A percentile compares a stretch with the other conserved stretches of the same genome.
These are phyloP conservation scores for Pseudanteris insignis DNA, from an alignment of 2,888 invertebrate genomes.

Conservation along the genomic window DNA sequence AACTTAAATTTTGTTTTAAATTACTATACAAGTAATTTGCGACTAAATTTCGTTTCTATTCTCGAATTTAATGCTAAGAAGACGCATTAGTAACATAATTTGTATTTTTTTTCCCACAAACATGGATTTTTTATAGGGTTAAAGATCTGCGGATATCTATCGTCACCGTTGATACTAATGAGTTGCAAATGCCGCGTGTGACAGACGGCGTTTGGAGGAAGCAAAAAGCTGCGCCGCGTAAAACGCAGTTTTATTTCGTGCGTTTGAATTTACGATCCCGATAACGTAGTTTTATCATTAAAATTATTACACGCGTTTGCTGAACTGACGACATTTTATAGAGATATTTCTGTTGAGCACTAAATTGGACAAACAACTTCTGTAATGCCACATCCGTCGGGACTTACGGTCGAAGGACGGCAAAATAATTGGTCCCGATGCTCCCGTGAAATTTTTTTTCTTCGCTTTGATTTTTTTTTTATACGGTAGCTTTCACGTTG, in stretches of 20 bases:
- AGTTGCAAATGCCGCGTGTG: slow-evolving; percentile 3
- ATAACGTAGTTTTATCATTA: slow-evolving; percentile 10
- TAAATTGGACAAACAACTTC: slow-evolving; percentile 16
- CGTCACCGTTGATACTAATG: slow-evolving; percentile 5
- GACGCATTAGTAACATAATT: no score
- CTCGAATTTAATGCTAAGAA: no score
- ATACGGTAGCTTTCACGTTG: slow-evolving; percentile 31
- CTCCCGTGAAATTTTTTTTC: slow-evolving; percentile 5
- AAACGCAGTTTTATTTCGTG: slow-evolving; percentile 3
- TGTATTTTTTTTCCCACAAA: no score
- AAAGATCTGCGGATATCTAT: background rate
- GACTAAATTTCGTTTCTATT: no score
- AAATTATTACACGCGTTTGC: slow-evolving; percentile 18
- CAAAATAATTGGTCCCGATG: slow-evolving; percentile 31
- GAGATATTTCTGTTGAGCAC: slow-evolving; percentile 20
- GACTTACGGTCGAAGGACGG: slow-evolving; percentile 24
- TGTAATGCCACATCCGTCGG: slow-evolving; percentile 9
- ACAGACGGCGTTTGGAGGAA: slow-evolving; percentile 6
- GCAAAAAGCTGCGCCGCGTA: slow-evolving; percentile 5
- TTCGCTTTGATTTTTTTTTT: slow-evolving; percentile 5
- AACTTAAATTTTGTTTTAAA: no score
- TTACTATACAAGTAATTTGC: no score
- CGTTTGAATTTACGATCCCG: slow-evolving; percentile 7
- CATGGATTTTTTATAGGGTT: slow-evolving; percentile 2
- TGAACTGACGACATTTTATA: slow-evolving; percentile 21